Base-by-base conservation (phyloP, 2,797 vertebrate species). In the Typhlichthys eigenmanni region DNA sequence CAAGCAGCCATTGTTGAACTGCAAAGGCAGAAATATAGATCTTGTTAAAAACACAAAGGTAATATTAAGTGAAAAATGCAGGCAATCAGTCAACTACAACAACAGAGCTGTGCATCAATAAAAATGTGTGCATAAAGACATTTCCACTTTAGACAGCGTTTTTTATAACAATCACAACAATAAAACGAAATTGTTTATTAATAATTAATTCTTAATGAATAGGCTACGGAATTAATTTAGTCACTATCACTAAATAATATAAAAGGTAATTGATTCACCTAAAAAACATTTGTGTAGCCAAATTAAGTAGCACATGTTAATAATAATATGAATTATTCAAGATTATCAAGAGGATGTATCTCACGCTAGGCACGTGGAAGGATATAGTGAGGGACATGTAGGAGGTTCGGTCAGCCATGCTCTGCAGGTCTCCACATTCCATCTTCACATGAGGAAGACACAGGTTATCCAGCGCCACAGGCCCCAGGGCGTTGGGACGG, bases 351-450 rank as follows among this genome's bases (percentile, higher is more conserved):
- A 7, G 38, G 10, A 38, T 16, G 8, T 55, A 55, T 48, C 1
- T 50, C 34, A 12, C 5, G 0, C 38, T 13, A 47, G 71, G 13
- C 2, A 24, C 13, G 34, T 73, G 51, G 95, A 98, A 98, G 97
- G 97, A 98, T 98, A 98, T 93, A 70, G 92, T 95, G 81, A 93
- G 88, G 0, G 93, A 91, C 83, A 94, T 76, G 65, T 94, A 95
- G 65, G 93, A 81, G 50, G 77, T 88, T 5, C 85, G 70, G 0
- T 95, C 92, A 0, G 87, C 83, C 70, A 71, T 78, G 60, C 88
- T 85, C 82, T 90, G 93, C 83, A 92, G 90, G 9, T 93, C 89
- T 0, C 89, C 58, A 0, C 80, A 79, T 83, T 95, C 92, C n/a
- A 91, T 88, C 84, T 96, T 95, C 67, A 94, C 92, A 0, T 90